Conservation (phyloP, 1,140 invertebrate species). For the Cheumatopsyche charites region DNA sequence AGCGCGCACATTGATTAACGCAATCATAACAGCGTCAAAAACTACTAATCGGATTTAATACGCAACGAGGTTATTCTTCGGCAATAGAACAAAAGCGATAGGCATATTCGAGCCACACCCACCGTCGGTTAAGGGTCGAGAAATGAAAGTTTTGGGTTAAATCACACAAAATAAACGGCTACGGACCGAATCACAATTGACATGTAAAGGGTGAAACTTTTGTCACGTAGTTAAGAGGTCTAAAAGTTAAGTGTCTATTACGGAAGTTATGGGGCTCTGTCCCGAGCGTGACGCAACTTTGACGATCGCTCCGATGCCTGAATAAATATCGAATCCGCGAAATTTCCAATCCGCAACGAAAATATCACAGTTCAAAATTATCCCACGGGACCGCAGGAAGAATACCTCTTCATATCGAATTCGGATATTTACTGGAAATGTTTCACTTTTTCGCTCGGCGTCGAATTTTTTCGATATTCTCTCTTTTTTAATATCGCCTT, state of each 20-base stretch:
- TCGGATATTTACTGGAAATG: too few relatives aligned
- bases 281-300: constrained; percentile 32
- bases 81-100: too few relatives aligned
- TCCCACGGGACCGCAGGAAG: too few relatives aligned
- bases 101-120: neutral
- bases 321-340: constrained; percentile 3
- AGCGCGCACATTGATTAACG: constrained; percentile 3
- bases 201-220: constrained; percentile 34
- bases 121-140: constrained; percentile 10
- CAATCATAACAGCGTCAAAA: neutral
- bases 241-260: constrained; percentile 39
- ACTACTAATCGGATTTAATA: neutral
- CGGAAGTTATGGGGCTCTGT: constrained; percentile 30
- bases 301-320: constrained; percentile 9
- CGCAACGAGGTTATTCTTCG: too few relatives aligned
- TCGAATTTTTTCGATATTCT: too few relatives aligned
- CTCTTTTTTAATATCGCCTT: too few relatives aligned
- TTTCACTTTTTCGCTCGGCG: too few relatives aligned
- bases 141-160: constrained; percentile 32
- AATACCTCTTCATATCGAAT: too few relatives aligned
- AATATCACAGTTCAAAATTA: too few relatives aligned
- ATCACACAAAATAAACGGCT: constrained; percentile 34
- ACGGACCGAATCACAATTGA: constrained; percentile 30
- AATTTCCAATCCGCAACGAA: too few relatives aligned
- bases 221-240: constrained; percentile 39